These are phyloP conservation scores for Leptodactylus fuscus DNA, from an alignment of 2,113 vertebrate species.

Conservation along the genomic window DNA sequence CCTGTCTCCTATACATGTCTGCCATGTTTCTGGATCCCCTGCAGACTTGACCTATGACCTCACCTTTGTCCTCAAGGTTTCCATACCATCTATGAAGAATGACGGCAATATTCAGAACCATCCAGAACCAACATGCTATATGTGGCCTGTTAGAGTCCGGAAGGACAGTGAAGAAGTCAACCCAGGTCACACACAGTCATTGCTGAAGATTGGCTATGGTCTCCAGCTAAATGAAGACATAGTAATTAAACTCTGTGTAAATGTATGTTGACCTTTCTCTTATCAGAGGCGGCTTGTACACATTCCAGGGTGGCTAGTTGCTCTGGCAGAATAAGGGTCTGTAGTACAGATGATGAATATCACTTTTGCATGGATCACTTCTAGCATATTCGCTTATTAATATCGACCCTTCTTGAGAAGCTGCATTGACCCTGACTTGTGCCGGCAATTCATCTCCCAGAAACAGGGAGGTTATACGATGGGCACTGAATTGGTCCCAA, in stretches of 20 bases:
- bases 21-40: constrained; percentile 58
- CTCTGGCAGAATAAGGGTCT: background rate
- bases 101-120: constrained; percentile 9
- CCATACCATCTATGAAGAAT: constrained; percentile 36
- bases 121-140: background rate
- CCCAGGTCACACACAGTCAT: background rate
- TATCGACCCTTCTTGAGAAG: constrained; percentile 42
- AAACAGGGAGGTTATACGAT: constrained; percentile 29
- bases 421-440: constrained; percentile 37
- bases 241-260: background rate
- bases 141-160: background rate
- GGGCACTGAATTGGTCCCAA: constrained; percentile 23
- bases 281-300: background rate
- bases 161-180: constrained; percentile 14
- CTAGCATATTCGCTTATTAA: constrained; percentile 46
- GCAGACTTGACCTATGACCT: constrained; percentile 58
- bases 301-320: background rate
- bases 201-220: background rate
- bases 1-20: constrained; percentile 59
- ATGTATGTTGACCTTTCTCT: background rate
- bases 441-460: constrained; percentile 22
- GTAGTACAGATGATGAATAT: constrained; percentile 1
- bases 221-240: constrained; percentile 3
- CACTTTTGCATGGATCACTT: constrained; percentile 29
- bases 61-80: constrained; percentile 56